Percentiles rank a stretch among this genome's conserved stretches.
Evolutionary conservation across 2,797 vertebrate genomes (phyloP).

Genomic region (Sebastes nivosus): DNA sequence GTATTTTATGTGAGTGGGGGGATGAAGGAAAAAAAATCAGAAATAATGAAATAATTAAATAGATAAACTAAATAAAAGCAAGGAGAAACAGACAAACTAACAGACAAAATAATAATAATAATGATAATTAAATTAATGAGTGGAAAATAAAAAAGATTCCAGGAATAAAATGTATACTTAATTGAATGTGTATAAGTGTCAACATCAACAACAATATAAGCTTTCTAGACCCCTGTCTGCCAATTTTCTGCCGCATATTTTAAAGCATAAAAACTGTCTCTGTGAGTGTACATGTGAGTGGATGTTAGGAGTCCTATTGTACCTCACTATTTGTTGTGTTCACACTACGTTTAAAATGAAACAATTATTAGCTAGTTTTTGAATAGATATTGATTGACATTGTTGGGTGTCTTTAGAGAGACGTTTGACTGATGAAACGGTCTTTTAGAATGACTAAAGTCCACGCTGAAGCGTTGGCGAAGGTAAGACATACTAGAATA

Average conservation of each 20-base stretch:
- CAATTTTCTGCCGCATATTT: neutral
- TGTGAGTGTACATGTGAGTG: neutral
- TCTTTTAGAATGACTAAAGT: neutral
- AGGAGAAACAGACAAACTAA: no score
- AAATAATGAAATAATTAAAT: no score
- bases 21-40: no score
- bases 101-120: no score
- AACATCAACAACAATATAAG: neutral
- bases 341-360: neutral
- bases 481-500: neutral
- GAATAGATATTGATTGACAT: conserved; percentile 3
- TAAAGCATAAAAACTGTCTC: neutral
- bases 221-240: neutral
- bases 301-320: neutral
- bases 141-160: no score
- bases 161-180: no score
- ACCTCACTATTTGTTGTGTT: neutral
- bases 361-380: neutral
- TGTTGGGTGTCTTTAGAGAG: neutral
- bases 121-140: no score
- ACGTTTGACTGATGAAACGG: neutral
- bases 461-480: neutral
- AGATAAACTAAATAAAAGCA: no score
- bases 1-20: no score
- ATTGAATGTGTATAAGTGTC: neutral